phyloP scores from a whole-genome alignment of 2,113 vertebrate genomes.

The Archilochus colubris region DNA sequence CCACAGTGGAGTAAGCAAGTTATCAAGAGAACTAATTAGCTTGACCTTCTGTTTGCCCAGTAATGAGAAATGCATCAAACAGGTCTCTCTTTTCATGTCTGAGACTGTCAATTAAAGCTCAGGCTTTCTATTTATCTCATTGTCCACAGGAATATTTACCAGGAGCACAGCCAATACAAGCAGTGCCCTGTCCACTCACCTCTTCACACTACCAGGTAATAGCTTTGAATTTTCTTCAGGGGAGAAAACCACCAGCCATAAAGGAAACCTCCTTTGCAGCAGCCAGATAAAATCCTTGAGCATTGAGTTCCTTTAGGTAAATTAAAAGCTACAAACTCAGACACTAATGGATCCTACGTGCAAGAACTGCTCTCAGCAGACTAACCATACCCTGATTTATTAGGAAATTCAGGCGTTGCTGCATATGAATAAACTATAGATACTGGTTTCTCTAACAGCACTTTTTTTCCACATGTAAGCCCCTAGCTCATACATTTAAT shows the following conservation, averaged over 20 bases:
- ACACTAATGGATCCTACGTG: neutral
- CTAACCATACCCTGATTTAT: neutral
- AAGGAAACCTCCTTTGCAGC: neutral
- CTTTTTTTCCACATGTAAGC: neutral
- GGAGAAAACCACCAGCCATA: neutral
- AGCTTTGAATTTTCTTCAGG: conserved; percentile 29
- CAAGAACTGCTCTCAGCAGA: neutral
- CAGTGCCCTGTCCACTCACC: conserved; percentile 7
- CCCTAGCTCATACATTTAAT: neutral
- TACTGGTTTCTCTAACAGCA: neutral
- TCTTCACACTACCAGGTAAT: conserved; percentile 3
- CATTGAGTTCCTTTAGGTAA: neutral
- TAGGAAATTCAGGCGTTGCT: neutral
- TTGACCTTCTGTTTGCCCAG: conserved; percentile 41
- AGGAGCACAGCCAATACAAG: neutral
- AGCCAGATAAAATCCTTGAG: neutral
- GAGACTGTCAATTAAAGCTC: conserved; percentile 40
- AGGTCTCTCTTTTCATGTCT: conserved; percentile 2
- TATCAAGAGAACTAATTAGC: conserved; percentile 64
- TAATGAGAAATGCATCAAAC: conserved; percentile 26
- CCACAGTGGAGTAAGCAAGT: conserved; percentile 23
- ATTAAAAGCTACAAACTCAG: neutral
- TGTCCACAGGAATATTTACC: conserved; percentile 26
- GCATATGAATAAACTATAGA: neutral
- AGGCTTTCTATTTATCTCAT: neutral